Conservation (phyloP, 2,113 vertebrate genomes). For the Pantherophis guttatus region DNA sequence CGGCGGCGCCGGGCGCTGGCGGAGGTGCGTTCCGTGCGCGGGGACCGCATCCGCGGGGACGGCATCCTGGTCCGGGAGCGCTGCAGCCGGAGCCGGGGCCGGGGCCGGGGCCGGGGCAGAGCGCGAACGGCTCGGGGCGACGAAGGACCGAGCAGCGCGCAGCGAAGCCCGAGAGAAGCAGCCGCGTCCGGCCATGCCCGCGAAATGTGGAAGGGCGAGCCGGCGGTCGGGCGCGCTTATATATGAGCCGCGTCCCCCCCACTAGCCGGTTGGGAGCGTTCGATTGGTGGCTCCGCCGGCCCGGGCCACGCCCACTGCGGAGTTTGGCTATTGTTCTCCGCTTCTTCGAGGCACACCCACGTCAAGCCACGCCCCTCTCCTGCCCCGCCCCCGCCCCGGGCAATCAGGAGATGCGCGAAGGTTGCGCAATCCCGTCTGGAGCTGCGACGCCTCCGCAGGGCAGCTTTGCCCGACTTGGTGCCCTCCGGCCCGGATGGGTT, state of each 20-base stretch:
- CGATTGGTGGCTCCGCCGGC: background rate
- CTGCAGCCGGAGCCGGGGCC: background rate
- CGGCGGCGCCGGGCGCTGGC: background rate
- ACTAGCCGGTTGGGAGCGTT: background rate
- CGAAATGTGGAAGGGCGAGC: fast-evolving
- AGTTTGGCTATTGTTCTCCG: background rate
- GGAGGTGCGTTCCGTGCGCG: background rate
- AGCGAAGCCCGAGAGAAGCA: fast-evolving
- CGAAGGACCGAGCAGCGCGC: background rate
- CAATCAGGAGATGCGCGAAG: too few species aligned
- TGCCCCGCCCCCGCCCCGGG: background rate
- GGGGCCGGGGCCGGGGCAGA: constrained; percentile 14
- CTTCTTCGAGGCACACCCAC: background rate
- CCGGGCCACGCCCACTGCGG: background rate
- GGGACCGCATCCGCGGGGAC: background rate
- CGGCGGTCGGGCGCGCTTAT: background rate
- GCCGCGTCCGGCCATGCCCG: constrained; percentile 29
- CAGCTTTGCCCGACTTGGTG: background rate
- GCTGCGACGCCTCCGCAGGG: background rate
- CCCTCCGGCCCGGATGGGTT: background rate
- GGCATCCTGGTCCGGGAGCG: background rate
- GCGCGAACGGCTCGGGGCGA: constrained; percentile 21
- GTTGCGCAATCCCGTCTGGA: background rate
- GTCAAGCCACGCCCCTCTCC: background rate
- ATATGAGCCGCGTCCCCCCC: background rate